Evolutionary conservation across 1,140 invertebrate genomes (phyloP).

Genomic region (Drosophila ironensis): DNA sequence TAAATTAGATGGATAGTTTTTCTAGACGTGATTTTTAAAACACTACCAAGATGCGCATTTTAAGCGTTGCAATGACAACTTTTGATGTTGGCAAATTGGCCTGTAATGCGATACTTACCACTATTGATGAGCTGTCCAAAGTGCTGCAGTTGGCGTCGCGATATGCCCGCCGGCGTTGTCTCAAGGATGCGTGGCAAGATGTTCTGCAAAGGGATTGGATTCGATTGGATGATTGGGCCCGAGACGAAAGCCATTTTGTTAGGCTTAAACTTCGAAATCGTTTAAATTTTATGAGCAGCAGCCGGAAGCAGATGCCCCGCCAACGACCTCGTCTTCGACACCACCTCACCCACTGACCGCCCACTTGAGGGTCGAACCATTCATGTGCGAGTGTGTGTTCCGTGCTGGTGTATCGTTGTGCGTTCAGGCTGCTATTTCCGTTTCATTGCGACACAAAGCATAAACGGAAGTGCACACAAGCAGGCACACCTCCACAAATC

Average conservation of each 20-base stretch:
- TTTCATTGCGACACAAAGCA: conserved; percentile 65
- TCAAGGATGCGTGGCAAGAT: conserved; percentile 69
- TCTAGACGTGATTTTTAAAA: too few species aligned
- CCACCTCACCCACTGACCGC: conserved; percentile 1
- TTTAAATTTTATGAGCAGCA: conserved; percentile 53
- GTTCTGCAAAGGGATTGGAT: conserved; percentile 26
- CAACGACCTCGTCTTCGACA: too few species aligned
- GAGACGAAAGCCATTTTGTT: conserved; percentile 26
- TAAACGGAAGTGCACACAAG: conserved; percentile 58
- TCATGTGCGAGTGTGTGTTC: conserved; percentile 16
- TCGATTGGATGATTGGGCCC: too few species aligned
- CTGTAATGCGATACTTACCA: conserved; percentile 53
- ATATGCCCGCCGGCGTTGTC: conserved; percentile 73
- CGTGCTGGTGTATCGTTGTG: conserved; percentile 28
- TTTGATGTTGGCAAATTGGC: too few species aligned
- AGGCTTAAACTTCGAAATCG: conserved; percentile 37
- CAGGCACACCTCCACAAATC: conserved; percentile 14
- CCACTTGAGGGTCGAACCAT: conserved; percentile 2
- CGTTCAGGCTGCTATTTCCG: conserved; percentile 63
- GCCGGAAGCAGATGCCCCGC: conserved; percentile 51
- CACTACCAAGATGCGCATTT: too few species aligned
- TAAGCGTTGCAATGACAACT: too few species aligned
- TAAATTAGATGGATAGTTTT: too few species aligned
- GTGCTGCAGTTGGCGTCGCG: conserved; percentile 66
- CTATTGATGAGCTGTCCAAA: conserved; percentile 73